Evolutionary conservation across 2,888 invertebrate genomes (phyloP), one percentile per base, ranked within the genome.

Genomic region (Metalampra italica): DNA sequence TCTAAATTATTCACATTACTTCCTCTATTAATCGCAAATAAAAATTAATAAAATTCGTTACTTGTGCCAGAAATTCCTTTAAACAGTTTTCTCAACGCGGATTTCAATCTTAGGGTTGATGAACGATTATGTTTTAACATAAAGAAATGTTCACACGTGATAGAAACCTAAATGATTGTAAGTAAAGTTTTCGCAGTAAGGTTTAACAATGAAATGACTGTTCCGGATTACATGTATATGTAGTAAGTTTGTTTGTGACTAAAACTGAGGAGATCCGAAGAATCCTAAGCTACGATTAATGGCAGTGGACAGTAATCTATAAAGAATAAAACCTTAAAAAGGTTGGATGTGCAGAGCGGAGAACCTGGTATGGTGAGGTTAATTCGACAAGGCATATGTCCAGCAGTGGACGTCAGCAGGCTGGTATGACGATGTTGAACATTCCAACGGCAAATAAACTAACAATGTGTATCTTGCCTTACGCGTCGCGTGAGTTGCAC

Each of bases 401-500:
- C 8, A 34, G 34, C 34, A 11, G 34, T 34, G 8, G 34, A 34
- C 34, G 8, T 34, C 34, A 11, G 2, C 11, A 9, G 4, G 4
- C 34, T 34, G 9, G 11, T 34, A 34, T 34, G 3, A 34, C 11
- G 34, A 34, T 34, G 34, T 4, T 2, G 34, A 11, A 34, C 11
- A 1, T 34, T 34, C 11, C 3, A 22, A 11, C 8, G 11, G 34
- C 8, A 34, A 1, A 34, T 11, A 32, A 3, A 32, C 32, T 3
- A 32, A 32, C 8, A 32, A 11, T 32, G 32, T 32, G 8, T 5
- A 32, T 32, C 1, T 32, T 5, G 38, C 38, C 38, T 38, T 13
- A 38, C 4, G 12, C 14, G 7, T 56, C 54, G 50, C 50, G 55
- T 54, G 45, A 49, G 39, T 46, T 22, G n/a, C 36, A 7, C 36